phyloP scores from a whole-genome alignment of 2,113 vertebrate species.

The Alligator sinensis region DNA sequence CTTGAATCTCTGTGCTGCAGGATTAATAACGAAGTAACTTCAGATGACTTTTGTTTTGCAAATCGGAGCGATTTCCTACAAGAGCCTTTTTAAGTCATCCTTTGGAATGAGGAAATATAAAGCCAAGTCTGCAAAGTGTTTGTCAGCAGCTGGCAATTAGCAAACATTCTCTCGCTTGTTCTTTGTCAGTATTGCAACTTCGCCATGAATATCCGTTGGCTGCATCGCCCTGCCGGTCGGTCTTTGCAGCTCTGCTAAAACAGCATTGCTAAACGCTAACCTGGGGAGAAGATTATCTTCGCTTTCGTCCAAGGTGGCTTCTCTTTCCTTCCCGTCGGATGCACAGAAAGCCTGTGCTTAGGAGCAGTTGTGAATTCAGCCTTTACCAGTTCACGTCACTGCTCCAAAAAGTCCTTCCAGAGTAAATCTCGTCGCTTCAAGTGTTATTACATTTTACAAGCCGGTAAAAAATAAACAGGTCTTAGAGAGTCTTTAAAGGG shows the following conservation, averaged over 20 bases:
- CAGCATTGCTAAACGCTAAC: slow-evolving; percentile 3
- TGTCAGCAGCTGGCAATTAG: slow-evolving; percentile 26
- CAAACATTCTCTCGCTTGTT: slow-evolving; percentile 34
- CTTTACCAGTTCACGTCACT: not conserved
- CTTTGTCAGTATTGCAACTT: slow-evolving; percentile 39
- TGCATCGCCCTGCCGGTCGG: slow-evolving; percentile 55
- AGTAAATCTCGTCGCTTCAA: not conserved
- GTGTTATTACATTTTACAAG: not conserved
- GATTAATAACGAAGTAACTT: slow-evolving; percentile 22
- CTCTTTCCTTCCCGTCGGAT: not conserved
- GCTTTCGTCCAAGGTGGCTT: not conserved
- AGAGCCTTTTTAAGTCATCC: slow-evolving; percentile 52
- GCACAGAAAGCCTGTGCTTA: not conserved
- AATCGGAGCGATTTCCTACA: slow-evolving; percentile 9
- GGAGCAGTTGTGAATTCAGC: slow-evolving; percentile 17
- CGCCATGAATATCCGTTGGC: slow-evolving; percentile 47
- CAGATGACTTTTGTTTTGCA: slow-evolving; percentile 12
- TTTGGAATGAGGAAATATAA: slow-evolving; percentile 37
- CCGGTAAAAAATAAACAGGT: not conserved
- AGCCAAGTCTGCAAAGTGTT: slow-evolving; percentile 36
- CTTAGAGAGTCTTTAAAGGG: not conserved
- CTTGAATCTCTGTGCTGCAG: not conserved
- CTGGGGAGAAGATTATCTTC: not conserved
- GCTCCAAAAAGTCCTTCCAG: not conserved
- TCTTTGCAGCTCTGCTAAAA: slow-evolving; percentile 38